Conservation (phyloP, 2,113 vertebrate genomes). For the Vicugna pacos region DNA sequence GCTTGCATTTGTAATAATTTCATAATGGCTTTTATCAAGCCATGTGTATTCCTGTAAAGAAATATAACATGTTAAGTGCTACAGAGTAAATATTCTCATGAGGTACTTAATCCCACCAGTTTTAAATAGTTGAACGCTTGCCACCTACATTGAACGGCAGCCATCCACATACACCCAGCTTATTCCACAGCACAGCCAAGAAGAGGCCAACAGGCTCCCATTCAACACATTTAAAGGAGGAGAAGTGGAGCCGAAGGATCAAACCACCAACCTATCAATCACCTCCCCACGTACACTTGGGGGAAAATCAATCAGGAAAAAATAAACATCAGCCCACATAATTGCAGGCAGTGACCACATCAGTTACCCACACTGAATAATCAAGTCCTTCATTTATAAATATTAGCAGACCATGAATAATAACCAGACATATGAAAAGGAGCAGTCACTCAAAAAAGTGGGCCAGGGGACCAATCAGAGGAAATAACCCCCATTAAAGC, state of each 20-base stretch:
- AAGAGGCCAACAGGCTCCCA: not conserved
- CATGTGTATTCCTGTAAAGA: constrained; percentile 92
- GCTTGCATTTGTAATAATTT: constrained; percentile 93
- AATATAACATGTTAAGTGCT: constrained; percentile 67
- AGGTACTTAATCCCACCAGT: not conserved
- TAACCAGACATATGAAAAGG: constrained; percentile 57
- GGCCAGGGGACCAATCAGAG: constrained; percentile 2
- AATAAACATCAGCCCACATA: constrained; percentile 63
- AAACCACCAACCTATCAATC: constrained; percentile 46
- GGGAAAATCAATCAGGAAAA: constrained; percentile 55
- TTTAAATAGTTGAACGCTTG: not conserved
- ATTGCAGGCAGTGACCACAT: constrained; percentile 57
- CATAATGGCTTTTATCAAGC: constrained; percentile 92
- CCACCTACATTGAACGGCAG: not conserved
- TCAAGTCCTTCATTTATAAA: constrained; percentile 68
- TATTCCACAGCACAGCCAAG: not conserved
- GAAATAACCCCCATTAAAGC: constrained; percentile 48
- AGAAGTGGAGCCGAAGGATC: not conserved
- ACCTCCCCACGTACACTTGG: not conserved
- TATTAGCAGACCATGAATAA: constrained; percentile 68
- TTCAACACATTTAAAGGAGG: not conserved
- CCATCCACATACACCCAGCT: not conserved
- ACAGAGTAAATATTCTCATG: constrained; percentile 30
- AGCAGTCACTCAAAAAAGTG: constrained; percentile 43
- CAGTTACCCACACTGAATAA: constrained; percentile 47